These are phyloP conservation scores for Drosophila seguyi DNA, from an alignment of 1,140 invertebrate species.

Conservation along the genomic window DNA sequence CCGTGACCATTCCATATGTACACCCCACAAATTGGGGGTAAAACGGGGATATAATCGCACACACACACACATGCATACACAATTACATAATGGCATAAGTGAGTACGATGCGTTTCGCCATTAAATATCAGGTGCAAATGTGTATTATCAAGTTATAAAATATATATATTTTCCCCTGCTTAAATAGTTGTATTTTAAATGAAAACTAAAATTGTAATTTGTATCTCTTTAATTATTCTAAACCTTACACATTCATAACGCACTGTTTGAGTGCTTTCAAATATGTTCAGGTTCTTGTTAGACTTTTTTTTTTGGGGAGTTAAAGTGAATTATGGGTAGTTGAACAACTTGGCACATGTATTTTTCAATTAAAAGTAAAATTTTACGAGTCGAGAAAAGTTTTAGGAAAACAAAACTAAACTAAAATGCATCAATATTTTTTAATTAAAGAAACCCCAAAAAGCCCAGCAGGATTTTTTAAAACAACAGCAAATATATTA, in stretches of 20 bases:
- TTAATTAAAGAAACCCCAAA: not conserved
- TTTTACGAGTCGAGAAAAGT: slow-evolving; percentile 10
- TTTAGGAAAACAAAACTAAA: slow-evolving; percentile 1
- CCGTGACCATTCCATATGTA: slow-evolving; percentile 22
- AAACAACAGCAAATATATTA: slow-evolving; percentile 24
- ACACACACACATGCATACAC: not conserved
- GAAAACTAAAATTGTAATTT: not conserved
- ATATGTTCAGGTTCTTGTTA: slow-evolving; percentile 22
- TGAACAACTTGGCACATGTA: slow-evolving; percentile 62
- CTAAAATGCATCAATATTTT: not conserved
- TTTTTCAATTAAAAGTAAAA: slow-evolving; percentile 71
- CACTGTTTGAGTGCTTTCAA: slow-evolving; percentile 14
- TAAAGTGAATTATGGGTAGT: slow-evolving; percentile 67
- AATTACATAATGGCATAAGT: slow-evolving; percentile 12
- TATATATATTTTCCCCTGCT: not conserved
- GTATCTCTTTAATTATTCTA: not conserved
- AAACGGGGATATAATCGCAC: slow-evolving; percentile 20
- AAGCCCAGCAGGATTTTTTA: slow-evolving; percentile 11
- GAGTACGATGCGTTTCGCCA: slow-evolving; percentile 31
- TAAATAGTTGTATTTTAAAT: not conserved
- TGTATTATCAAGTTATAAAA: not conserved
- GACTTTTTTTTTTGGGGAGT: slow-evolving; percentile 13
- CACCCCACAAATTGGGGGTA: not conserved
- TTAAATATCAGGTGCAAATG: slow-evolving; percentile 6
- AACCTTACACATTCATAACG: not conserved